Percentiles rank a stretch among this genome's conserved stretches.
These are phyloP conservation scores for Palythoa grandiflora DNA, from an alignment of 92 coral and sea anemone species.

Conservation along the genomic window DNA sequence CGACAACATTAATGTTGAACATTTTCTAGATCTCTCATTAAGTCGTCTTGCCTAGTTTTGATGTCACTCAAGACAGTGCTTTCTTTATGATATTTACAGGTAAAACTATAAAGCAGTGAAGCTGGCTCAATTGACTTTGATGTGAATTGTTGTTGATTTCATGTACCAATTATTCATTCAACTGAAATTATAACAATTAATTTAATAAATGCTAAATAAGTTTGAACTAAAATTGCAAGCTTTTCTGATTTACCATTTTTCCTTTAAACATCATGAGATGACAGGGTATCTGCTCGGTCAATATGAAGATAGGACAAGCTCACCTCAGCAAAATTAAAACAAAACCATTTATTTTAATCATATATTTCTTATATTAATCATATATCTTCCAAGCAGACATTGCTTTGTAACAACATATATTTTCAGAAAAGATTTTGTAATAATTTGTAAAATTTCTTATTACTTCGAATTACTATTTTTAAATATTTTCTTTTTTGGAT, in stretches of 20 bases:
- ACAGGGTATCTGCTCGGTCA: neutral
- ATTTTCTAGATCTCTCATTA: neutral
- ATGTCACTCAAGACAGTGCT: neutral
- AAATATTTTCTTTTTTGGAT: neutral
- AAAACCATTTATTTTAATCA: neutral
- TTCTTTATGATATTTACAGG: neutral
- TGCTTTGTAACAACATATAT: neutral
- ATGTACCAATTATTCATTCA: neutral
- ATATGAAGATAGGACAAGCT: neutral
- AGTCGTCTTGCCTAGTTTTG: neutral
- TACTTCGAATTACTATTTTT: neutral
- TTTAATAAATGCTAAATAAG: neutral
- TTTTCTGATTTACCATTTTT: neutral
- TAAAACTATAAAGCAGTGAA: neutral
- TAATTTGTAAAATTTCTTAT: neutral
- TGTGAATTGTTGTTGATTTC: neutral
- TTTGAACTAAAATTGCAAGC: neutral
- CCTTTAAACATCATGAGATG: neutral
- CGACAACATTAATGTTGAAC: slow-evolving; percentile 13
- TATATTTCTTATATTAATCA: neutral
- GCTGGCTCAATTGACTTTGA: slow-evolving; percentile 1
- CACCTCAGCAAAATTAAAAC: neutral
- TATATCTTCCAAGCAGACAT: slow-evolving; percentile 2
- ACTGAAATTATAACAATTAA: neutral
- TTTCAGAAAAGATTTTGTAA: neutral